phyloP scores from a whole-genome alignment of 2,797 vertebrate genomes.

The Danio aesculapii region DNA sequence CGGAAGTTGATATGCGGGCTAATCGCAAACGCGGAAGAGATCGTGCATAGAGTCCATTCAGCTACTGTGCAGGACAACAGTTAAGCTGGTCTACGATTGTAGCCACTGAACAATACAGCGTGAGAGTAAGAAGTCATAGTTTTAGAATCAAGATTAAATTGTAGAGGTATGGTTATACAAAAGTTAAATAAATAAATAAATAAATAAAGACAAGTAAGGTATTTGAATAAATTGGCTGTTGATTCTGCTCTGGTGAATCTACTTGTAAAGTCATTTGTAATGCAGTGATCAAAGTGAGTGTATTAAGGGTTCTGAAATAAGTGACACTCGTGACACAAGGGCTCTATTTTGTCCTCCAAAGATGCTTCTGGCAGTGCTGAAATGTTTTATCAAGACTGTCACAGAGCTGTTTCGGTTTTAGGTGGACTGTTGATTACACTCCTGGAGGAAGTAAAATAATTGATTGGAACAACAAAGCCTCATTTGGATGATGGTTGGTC shows the following conservation, averaged over 20 bases:
- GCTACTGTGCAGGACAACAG: background rate
- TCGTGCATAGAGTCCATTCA: too few species aligned
- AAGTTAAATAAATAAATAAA: background rate
- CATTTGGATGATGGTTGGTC: too few species aligned
- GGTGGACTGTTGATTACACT: background rate
- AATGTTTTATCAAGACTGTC: conserved; percentile 3
- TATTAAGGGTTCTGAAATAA: background rate
- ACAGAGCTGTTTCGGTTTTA: background rate
- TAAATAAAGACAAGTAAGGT: background rate
- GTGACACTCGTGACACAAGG: background rate
- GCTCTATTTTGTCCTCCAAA: background rate
- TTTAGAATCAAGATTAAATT: background rate
- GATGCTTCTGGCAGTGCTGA: background rate
- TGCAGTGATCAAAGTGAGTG: background rate
- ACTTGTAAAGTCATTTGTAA: background rate
- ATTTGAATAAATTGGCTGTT: too few species aligned
- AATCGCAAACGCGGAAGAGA: too few species aligned
- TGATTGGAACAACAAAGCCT: too few species aligned
- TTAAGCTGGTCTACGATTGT: background rate
- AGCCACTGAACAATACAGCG: background rate
- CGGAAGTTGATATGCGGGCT: too few species aligned
- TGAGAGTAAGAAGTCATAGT: background rate
- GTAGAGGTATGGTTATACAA: background rate
- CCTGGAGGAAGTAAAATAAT: too few species aligned
- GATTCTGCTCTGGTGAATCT: too few species aligned